Percentiles rank a stretch among this genome's conserved stretches.
These are phyloP conservation scores for Anastatus disparis DNA, from an alignment of 1,140 invertebrate genomes.

Conservation along the genomic window DNA sequence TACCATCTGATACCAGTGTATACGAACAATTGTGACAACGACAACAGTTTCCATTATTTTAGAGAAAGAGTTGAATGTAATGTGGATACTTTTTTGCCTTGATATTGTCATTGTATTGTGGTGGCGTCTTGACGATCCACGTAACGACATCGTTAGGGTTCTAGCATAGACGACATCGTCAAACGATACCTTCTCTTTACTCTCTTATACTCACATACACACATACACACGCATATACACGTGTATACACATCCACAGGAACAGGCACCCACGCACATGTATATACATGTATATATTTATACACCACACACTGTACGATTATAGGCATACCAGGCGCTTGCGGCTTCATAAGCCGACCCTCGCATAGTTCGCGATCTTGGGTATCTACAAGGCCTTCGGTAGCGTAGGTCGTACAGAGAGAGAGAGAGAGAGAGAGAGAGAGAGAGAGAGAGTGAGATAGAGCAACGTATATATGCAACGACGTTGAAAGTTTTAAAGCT, in stretches of 20 bases:
- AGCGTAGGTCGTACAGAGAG: not conserved
- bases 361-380: slow-evolving; percentile 27
- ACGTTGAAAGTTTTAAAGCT: not conserved
- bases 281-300: slow-evolving; percentile 25
- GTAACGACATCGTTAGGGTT: slow-evolving; percentile 57
- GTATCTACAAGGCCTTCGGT: not conserved
- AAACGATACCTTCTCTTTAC: too few relatives aligned
- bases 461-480: not conserved
- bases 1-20: too few relatives aligned
- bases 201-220: too few relatives aligned
- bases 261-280: too few relatives aligned
- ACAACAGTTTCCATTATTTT: too few relatives aligned
- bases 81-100: too few relatives aligned
- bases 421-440: too few relatives aligned
- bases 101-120: slow-evolving; percentile 21
- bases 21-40: too few relatives aligned
- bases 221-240: too few relatives aligned
- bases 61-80: too few relatives aligned
- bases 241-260: too few relatives aligned
- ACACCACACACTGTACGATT: slow-evolving; percentile 46
- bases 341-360: slow-evolving; percentile 51
- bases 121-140: slow-evolving; percentile 4
- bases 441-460: too few relatives aligned
- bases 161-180: not conserved
- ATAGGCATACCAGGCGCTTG: slow-evolving; percentile 51